These are phyloP conservation scores for Drosophila serrata DNA, from an alignment of 1,140 invertebrate species.

Conservation along the genomic window DNA sequence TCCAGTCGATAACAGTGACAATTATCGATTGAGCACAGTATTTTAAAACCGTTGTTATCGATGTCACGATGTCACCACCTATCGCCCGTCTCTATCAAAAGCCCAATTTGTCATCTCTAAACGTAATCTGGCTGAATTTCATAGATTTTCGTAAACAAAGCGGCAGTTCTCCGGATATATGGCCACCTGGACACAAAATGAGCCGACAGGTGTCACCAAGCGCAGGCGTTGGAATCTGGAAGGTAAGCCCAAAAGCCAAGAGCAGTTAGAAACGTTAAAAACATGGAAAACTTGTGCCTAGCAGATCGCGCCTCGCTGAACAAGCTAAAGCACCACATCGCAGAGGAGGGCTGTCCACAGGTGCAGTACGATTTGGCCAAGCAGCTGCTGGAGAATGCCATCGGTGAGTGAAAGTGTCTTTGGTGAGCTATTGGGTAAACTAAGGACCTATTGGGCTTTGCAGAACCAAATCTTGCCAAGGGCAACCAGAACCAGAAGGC, in stretches of 20 bases:
- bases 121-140: conserved; percentile 23
- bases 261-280: background rate
- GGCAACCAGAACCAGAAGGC: conserved; percentile 87
- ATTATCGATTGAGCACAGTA: background rate
- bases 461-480: conserved; percentile 79
- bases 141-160: conserved; percentile 61
- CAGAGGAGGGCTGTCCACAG: conserved; percentile 89
- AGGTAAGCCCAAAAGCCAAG: conserved; percentile 38
- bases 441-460: background rate
- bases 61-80: background rate
- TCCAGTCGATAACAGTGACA: conserved; percentile 5
- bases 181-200: conserved; percentile 81
- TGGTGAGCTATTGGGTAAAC: background rate
- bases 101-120: conserved; percentile 13
- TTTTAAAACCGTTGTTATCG: background rate
- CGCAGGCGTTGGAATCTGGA: conserved; percentile 82
- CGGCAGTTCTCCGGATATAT: conserved; percentile 24
- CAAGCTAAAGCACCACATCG: conserved; percentile 87
- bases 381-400: conserved; percentile 87
- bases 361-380: conserved; percentile 89
- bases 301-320: conserved; percentile 87
- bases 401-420: conserved; percentile 83
- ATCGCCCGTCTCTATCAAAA: background rate
- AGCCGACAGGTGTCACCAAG: conserved; percentile 67
- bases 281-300: background rate